Base-by-base conservation (phyloP, 2,888 invertebrate genomes). In the Tetranychus truncatus region DNA sequence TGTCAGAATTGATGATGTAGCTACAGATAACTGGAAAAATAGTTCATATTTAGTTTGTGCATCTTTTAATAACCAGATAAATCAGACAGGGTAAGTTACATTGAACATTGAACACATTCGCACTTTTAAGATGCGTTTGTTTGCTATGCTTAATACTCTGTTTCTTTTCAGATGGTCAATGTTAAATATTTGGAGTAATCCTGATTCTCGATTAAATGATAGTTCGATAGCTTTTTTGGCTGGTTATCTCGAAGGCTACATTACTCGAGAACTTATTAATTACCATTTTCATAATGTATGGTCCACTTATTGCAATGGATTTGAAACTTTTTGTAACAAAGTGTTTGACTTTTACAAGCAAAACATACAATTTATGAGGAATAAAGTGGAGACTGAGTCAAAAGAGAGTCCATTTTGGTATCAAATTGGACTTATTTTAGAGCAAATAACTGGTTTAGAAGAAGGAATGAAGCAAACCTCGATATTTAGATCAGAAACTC, bases 221-320 rank as follows among this genome's bases (percentile, higher is more conserved):
- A 15, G 15, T 8, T 45, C 15, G 34, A 93, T 93, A 84, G 91
- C 92, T 0, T 91, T 89, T 82, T 89, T 90, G 1, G 92, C 93
- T 1, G 94, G 94, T 6, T 85, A 90, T 67, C 86, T 90, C 0
- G 93, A 94, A 82, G 93, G 92, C 0, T 88, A 88, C 44, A 82
- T 92, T 4, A 91, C 92, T 15, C 89, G 89, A 88, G 88, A 88
- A 77, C 85, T 90, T 76, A 91, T 93, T 79, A 88, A 89, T 81
- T 87, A 88, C 80, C 89, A 91, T 81, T 89, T 91, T 86, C 85
- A 87, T 80, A 92, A 92, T 81, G 89, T 88, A 44, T 79, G 87
- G 7, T 84, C 85, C 79, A 87, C 85, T 82, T 87, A 86, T 80
- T 88, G 88, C 80, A 82, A 83, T 76, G 79, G 80, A 74, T 78